phyloP scores from a whole-genome alignment of 2,113 vertebrate genomes.

The Furnarius figulus region DNA sequence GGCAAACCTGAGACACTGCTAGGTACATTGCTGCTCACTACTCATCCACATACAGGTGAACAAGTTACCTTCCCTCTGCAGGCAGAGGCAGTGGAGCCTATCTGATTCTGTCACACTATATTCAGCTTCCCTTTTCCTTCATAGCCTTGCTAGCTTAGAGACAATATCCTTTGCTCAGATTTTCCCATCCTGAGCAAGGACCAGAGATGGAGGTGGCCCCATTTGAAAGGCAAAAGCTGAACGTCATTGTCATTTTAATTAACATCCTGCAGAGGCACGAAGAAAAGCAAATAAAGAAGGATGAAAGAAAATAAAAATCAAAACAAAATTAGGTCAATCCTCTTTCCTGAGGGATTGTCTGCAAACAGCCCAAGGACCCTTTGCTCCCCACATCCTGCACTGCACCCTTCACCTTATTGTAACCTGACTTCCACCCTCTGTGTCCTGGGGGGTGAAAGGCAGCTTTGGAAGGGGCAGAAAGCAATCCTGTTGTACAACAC shows the following conservation, averaged over 20 bases:
- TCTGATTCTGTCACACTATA: neutral
- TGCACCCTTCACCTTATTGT: neutral
- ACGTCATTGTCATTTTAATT: conserved; percentile 49
- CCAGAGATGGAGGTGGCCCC: conserved; percentile 6
- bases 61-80: neutral
- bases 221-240: conserved; percentile 44
- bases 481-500: neutral
- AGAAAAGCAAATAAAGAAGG: conserved; percentile 43
- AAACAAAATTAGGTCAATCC: conserved; percentile 59
- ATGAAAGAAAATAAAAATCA: conserved; percentile 54
- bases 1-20: neutral
- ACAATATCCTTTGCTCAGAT: neutral
- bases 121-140: neutral
- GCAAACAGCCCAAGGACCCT: neutral
- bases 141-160: neutral
- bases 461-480: neutral
- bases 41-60: neutral
- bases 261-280: conserved; percentile 27
- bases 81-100: neutral
- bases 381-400: neutral
- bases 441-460: neutral
- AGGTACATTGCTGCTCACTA: neutral
- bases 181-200: neutral
- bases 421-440: neutral
- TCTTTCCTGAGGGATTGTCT: conserved; percentile 15